phyloP scores from a whole-genome alignment of 2,797 vertebrate genomes.

The Acanthurus lineatus region DNA sequence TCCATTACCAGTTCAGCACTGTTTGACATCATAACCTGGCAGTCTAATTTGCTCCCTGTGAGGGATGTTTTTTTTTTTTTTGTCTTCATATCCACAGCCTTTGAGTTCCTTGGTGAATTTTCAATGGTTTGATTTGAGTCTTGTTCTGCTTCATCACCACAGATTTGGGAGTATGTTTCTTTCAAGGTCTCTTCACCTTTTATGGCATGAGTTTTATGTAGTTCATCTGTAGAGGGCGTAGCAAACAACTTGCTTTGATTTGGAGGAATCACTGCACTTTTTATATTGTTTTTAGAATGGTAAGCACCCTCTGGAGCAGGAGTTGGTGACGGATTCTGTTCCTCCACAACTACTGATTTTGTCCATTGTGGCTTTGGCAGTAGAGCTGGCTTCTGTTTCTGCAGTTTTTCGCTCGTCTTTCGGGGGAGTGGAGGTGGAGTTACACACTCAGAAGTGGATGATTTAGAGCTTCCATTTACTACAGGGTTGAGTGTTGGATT shows the following conservation, averaged over 20 bases:
- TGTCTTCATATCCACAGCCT: conserved; percentile 70
- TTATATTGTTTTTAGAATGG: conserved; percentile 52
- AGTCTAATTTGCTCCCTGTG: conserved; percentile 37
- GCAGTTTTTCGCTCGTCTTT: conserved; percentile 79
- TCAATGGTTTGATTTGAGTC: conserved; percentile 43
- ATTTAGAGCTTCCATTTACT: conserved; percentile 74
- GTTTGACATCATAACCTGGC: conserved; percentile 31
- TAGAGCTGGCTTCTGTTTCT: conserved; percentile 79
- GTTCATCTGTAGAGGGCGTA: conserved; percentile 59
- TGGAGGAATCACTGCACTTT: conserved; percentile 48
- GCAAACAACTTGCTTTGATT: conserved; percentile 53
- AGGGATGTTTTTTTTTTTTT: conserved; percentile 26
- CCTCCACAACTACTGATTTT: conserved; percentile 60
- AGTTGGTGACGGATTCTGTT: conserved; percentile 70
- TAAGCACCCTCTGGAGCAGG: conserved; percentile 80
- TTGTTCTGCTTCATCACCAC: conserved; percentile 29
- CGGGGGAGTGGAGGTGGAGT: conserved; percentile 70
- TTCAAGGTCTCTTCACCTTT: conserved; percentile 23
- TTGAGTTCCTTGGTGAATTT: conserved; percentile 25
- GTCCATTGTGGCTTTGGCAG: conserved; percentile 82
- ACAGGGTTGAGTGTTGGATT: conserved; percentile 74
- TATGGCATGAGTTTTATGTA: conserved; percentile 44
- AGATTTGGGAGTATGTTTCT: conserved; percentile 16
- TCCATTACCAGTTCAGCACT: conserved; percentile 55
- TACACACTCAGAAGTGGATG: conserved; percentile 60